Percentiles rank a stretch among this genome's conserved stretches.
These are phyloP conservation scores for Brachionus angularis DNA, from an alignment of 1,140 invertebrate species.

Conservation along the genomic window DNA sequence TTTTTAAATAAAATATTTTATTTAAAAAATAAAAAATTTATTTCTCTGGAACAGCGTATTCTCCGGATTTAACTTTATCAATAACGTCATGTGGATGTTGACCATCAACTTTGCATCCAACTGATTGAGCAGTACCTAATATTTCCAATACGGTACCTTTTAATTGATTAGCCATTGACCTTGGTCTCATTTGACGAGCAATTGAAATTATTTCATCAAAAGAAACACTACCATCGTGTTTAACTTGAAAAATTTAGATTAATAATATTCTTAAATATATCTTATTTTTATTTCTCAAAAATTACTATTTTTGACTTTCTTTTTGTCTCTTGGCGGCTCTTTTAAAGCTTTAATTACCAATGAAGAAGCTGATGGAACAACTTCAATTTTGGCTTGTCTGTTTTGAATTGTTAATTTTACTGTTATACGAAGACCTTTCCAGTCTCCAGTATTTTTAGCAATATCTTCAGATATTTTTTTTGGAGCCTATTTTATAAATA, in stretches of 20 bases:
- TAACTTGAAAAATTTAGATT: conserved; percentile 58
- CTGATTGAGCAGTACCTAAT: conserved; percentile 78
- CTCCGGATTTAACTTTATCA: conserved; percentile 80
- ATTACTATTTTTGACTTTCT: conserved; percentile 97
- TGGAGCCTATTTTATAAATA: conserved; percentile 69
- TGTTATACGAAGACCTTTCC: conserved; percentile 98
- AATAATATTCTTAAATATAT: too few relatives aligned
- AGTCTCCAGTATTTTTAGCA: conserved; percentile 85
- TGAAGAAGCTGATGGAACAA: conserved; percentile 94
- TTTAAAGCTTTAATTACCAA: conserved; percentile 95
- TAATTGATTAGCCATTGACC: conserved; percentile 87
- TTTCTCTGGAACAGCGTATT: conserved; percentile 69
- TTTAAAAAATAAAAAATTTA: conserved; percentile 40
- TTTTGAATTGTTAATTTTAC: conserved; percentile 97
- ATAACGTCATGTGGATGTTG: conserved; percentile 84
- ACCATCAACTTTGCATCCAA: conserved; percentile 63
- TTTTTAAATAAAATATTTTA: conserved; percentile 19
- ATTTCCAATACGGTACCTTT: conserved; percentile 94
- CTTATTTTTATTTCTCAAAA: too few relatives aligned
- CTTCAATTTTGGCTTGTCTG: conserved; percentile 93
- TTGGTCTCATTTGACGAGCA: conserved; percentile 81
- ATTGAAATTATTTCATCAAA: conserved; percentile 88
- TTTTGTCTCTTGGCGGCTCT: conserved; percentile 94
- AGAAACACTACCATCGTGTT: conserved; percentile 91
- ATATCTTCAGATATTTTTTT: conserved; percentile 99